phyloP scores from a whole-genome alignment of 2,113 vertebrate species.

The Narcine bancroftii region DNA sequence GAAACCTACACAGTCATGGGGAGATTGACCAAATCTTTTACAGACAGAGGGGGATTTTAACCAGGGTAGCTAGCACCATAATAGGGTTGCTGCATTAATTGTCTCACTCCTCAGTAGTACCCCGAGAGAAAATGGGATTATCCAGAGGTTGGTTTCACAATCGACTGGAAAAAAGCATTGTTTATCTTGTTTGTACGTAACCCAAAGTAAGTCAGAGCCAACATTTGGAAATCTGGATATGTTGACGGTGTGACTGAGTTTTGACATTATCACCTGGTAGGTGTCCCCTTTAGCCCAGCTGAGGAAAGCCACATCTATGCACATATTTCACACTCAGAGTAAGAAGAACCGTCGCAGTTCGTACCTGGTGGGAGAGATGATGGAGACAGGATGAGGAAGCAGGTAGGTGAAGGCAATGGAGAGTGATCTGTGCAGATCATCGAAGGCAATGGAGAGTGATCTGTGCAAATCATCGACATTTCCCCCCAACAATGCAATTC shows the following conservation, averaged over 20 bases:
- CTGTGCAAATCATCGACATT: too few species aligned
- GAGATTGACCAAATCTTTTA: too few species aligned
- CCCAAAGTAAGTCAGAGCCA: background rate
- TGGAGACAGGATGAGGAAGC: slow-evolving; percentile 48
- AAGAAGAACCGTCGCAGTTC: slow-evolving; percentile 63
- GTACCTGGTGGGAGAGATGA: slow-evolving; percentile 61
- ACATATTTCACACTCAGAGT: slow-evolving; percentile 65
- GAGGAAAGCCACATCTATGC: slow-evolving; percentile 71
- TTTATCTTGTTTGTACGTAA: background rate
- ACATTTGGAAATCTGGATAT: too few species aligned
- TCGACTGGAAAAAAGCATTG: background rate
- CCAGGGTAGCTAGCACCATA: too few species aligned
- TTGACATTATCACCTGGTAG: slow-evolving; percentile 56
- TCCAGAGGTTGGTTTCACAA: background rate
- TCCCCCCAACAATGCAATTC: too few species aligned
- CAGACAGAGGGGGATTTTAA: too few species aligned
- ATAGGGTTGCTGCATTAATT: too few species aligned
- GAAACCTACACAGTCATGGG: too few species aligned
- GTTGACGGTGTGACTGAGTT: background rate
- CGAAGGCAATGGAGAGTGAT: too few species aligned
- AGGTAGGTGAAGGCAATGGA: slow-evolving; percentile 56
- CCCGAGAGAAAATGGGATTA: background rate
- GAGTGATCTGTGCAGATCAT: too few species aligned
- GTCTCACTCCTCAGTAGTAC: too few species aligned
- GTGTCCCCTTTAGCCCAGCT: slow-evolving; percentile 74